Percentiles rank a stretch among this genome's conserved stretches.
These are phyloP conservation scores for Gymnodraco acuticeps DNA, from an alignment of 2,797 vertebrate species.

Conservation along the genomic window DNA sequence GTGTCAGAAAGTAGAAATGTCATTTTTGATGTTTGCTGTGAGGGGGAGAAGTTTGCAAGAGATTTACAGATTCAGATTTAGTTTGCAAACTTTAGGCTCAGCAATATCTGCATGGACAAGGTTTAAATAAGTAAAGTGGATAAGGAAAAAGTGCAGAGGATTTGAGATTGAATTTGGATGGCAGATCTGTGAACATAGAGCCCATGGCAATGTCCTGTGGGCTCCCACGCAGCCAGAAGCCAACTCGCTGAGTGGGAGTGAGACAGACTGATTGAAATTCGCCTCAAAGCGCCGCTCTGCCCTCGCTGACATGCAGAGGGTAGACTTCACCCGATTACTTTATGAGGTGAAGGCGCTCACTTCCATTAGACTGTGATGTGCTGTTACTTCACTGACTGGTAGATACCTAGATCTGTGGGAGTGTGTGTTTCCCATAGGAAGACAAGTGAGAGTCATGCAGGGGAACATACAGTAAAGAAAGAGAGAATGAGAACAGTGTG, in stretches of 20 bases:
- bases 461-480: conserved; percentile 1
- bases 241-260: conserved; percentile 73
- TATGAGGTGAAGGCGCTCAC: conserved; percentile 48
- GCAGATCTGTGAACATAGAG: conserved; percentile 71
- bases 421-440: conserved; percentile 6
- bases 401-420: conserved; percentile 22
- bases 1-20: conserved; percentile 13
- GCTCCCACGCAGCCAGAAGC: conserved; percentile 78
- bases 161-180: conserved; percentile 67
- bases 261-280: conserved; percentile 76
- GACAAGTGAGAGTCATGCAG: conserved; percentile 11
- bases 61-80: conserved; percentile 22
- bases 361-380: conserved; percentile 34
- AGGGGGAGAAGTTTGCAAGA: conserved; percentile 27
- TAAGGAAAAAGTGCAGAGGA: conserved; percentile 51
- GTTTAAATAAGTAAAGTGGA: conserved; percentile 40
- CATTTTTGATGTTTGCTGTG: conserved; percentile 9
- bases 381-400: conserved; percentile 25
- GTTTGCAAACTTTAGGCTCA: conserved; percentile 44
- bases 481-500: conserved; percentile 1
- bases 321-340: conserved; percentile 58
- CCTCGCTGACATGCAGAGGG: conserved; percentile 64
- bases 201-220: conserved; percentile 73
- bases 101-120: conserved; percentile 40
- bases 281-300: conserved; percentile 64